Evolutionary conservation across 2,797 vertebrate genomes (phyloP), one percentile per base, ranked within the genome.

Genomic region (Danio choprae): DNA sequence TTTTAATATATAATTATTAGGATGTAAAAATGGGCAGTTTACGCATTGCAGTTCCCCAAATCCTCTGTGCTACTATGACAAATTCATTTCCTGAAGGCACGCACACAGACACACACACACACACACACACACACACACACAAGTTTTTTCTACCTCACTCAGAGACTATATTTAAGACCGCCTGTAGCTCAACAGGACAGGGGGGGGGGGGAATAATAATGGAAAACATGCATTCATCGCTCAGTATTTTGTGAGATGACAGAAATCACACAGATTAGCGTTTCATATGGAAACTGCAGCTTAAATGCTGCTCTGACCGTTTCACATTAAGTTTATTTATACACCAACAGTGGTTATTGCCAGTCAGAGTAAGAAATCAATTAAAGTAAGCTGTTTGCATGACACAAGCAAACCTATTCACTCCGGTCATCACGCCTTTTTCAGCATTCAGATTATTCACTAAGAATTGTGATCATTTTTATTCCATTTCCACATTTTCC

Each of bases 131-230:
- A 81, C 7, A 43, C 29, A 10, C 6, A 74, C 10, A 41, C 16
- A n/a, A 7, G 64, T 63, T 44, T 88, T 89, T 74, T 74, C 40
- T 77, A 84, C 89, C 6, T 16, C 1, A 44, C 68, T 75, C 74
- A 83, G 82, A 85, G 56, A 82, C 68, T 65, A 79, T 50, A 16
- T 77, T 82, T 79, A 80, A 72, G 51, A 85, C 72, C 0, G 51
- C 78, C 86, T 85, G 84, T 86, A 87, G 88, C 77, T 6, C 86
- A 91, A 92, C 90, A 93, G 92, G 92, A 94, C 93, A 91, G 90
- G 88, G 82, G n/a, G 6, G n/a, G 7, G 11, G 50, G 29, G 7
- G 4, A 2, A 15, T n/a, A 72, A 43, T 0, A n/a, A 18, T 29
- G 18, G 41, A 59, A 73, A 18, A 60, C 62, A 63, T n/a, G 29